Conservation (phyloP, 2,888 invertebrate genomes). For the Amblyteles armatorius region DNA sequence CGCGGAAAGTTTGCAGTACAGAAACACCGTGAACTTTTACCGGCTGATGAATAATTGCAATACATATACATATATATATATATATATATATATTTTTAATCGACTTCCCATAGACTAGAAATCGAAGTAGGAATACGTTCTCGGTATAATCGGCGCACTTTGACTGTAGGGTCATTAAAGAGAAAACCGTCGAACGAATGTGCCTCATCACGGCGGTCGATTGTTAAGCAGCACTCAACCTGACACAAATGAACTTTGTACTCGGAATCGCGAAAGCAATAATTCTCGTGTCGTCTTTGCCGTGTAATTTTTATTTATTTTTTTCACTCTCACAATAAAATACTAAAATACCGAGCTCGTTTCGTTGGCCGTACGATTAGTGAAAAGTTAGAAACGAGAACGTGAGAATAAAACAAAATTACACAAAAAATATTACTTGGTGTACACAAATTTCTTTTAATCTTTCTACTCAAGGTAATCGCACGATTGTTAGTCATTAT, state of each 20-base stretch:
- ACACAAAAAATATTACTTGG: not conserved
- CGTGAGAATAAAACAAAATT: not conserved
- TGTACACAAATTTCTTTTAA: not conserved
- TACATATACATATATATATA: not conserved
- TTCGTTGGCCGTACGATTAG: not conserved
- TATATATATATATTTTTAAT: not conserved
- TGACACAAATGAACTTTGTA: not conserved
- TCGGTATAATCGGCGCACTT: not conserved
- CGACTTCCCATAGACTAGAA: not conserved
- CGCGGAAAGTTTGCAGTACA: slow-evolving; percentile 16
- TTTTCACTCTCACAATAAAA: not conserved
- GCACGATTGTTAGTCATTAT: not conserved
- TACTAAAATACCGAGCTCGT: not conserved
- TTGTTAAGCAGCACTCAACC: not conserved
- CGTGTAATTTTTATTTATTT: not conserved
- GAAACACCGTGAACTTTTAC: slow-evolving; percentile 42
- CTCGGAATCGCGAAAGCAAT: not conserved
- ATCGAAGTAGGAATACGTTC: not conserved
- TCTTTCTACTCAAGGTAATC: not conserved
- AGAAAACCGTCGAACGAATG: slow-evolving; percentile 35
- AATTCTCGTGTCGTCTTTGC: not conserved
- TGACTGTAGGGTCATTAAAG: slow-evolving; percentile 22
- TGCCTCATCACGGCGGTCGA: not conserved
- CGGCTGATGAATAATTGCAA: slow-evolving; percentile 20
- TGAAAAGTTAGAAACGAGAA: not conserved